Conservation (phyloP, 1,140 invertebrate species). For the Drosophila subpulchrella region DNA sequence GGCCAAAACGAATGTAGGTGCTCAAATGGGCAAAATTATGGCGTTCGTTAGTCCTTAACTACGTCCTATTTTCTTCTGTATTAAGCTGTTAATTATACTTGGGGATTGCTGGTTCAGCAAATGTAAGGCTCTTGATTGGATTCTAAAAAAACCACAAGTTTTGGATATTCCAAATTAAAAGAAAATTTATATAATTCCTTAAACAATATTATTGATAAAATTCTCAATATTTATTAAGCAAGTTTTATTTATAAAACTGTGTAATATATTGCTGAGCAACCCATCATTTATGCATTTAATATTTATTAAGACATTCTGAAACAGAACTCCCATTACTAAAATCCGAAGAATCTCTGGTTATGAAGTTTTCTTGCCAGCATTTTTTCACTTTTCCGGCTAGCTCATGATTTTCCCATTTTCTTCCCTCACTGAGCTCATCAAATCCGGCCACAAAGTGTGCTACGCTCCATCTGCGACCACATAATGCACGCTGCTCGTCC, state of each 20-base stretch:
- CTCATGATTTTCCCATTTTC: slow-evolving; percentile 38
- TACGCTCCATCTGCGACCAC: slow-evolving; percentile 20
- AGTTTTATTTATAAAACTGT: too few species aligned
- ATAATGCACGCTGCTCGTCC: slow-evolving; percentile 10
- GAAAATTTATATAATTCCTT: too few species aligned
- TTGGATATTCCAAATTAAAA: too few species aligned
- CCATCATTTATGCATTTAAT: background rate
- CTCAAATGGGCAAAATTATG: slow-evolving; percentile 39
- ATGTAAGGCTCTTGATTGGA: background rate
- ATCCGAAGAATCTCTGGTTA: background rate
- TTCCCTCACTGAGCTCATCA: slow-evolving; percentile 15
- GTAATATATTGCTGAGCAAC: too few species aligned
- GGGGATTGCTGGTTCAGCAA: background rate
- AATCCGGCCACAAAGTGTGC: slow-evolving; percentile 16
- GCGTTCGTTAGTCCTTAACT: slow-evolving; percentile 26
- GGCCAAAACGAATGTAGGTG: slow-evolving; percentile 39
- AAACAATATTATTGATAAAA: too few species aligned
- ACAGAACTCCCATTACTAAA: background rate
- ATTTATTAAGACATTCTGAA: background rate
- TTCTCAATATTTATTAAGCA: too few species aligned
- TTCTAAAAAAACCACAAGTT: background rate
- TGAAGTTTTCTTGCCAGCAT: background rate
- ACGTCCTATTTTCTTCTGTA: slow-evolving; percentile 21
- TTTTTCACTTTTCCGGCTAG: background rate
- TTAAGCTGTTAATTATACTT: slow-evolving; percentile 34